phyloP scores from a whole-genome alignment of 64 coral and sea anemone species.

The Trachythela sp. region DNA sequence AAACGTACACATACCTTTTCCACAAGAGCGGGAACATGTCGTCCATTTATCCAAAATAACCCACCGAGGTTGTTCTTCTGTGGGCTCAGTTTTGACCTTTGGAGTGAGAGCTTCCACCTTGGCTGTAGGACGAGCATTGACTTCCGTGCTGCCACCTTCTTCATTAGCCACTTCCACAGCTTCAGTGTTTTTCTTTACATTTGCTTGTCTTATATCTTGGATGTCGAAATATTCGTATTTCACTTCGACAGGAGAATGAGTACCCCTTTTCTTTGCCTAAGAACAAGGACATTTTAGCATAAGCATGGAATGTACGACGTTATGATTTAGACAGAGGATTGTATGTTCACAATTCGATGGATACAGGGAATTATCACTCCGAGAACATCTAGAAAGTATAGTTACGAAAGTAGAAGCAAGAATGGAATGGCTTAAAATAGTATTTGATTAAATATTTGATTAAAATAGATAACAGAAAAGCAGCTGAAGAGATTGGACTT shows the following conservation, averaged over 20 bases:
- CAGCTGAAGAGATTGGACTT: no score
- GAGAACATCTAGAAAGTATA: no score
- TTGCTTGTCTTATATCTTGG: neutral
- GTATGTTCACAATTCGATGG: no score
- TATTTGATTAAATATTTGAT: no score
- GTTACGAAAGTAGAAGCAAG: no score
- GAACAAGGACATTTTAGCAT: neutral
- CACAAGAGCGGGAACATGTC: neutral
- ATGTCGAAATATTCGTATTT: neutral
- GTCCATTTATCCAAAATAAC: slow-evolving; percentile 7
- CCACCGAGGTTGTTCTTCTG: neutral
- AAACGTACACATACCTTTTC: neutral
- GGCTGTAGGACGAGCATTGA: neutral
- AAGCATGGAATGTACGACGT: neutral
- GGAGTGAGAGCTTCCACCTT: neutral
- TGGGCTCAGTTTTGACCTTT: neutral
- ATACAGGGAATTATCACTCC: no score
- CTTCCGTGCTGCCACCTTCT: neutral
- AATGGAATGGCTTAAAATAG: no score
- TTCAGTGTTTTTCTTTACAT: neutral
- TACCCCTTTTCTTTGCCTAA: neutral
- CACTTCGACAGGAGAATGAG: neutral
- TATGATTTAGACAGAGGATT: neutral
- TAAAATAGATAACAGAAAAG: no score
- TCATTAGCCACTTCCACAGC: neutral